Conservation (phyloP, 2,888 invertebrate species). For the Xylocampa areola region DNA sequence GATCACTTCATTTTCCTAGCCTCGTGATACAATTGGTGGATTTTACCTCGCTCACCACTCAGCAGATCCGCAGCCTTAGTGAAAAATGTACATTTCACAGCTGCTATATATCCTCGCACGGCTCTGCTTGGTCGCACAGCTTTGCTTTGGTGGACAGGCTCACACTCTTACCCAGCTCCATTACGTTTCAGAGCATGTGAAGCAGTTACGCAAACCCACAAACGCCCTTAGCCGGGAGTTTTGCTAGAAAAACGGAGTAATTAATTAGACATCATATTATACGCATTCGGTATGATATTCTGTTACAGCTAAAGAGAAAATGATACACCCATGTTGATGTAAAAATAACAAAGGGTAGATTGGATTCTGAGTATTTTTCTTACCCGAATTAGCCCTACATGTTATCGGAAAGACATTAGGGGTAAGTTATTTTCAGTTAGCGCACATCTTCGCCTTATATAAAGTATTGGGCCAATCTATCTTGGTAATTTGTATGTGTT, state of each 20-base stretch:
- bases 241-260: conserved; percentile 24
- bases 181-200: too few relatives aligned
- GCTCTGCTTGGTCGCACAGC: too few relatives aligned
- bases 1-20: too few relatives aligned
- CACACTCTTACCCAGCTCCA: not conserved
- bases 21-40: too few relatives aligned
- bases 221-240: conserved; percentile 17
- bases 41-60: too few relatives aligned
- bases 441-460: not conserved
- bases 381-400: conserved; percentile 9
- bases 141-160: too few relatives aligned
- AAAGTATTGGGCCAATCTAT: not conserved
- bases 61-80: too few relatives aligned
- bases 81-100: too few relatives aligned
- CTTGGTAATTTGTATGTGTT: too few relatives aligned
- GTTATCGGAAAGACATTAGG: conserved; percentile 23
- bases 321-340: conserved; percentile 28
- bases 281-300: conserved; percentile 13
- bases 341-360: conserved; percentile 44
- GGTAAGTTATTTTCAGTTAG: conserved; percentile 2
- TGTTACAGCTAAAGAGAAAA: conserved; percentile 12
- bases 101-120: too few relatives aligned
- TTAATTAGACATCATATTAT: conserved; percentile 29
- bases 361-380: conserved; percentile 25
- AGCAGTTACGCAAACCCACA: too few relatives aligned